Base-by-base conservation (phyloP, 2,113 vertebrate species). In the Mobula hypostoma region DNA sequence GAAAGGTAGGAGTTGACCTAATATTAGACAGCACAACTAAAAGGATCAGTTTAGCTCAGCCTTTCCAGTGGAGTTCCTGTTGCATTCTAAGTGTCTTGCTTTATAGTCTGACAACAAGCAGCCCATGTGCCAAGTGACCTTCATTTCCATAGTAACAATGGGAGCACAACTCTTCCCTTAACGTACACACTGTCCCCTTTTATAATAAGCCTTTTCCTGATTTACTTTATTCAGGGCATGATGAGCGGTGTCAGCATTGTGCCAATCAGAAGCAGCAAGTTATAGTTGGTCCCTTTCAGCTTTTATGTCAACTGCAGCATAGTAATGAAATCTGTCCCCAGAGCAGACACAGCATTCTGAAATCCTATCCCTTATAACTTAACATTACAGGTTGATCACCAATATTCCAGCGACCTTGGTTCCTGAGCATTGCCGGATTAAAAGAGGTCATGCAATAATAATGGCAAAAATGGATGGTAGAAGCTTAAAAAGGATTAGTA, bases 1-100 rank as follows among this genome's bases (percentile, higher is more conserved):
- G 91, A 93, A 93, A 93, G 91, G 91, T 93, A 93, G 70, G 85
- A 90, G 32, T 36, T 90, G n/a, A 8, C 58, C 4, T 66, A 66
- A 87, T 56, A 58, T 58, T 87, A 12, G 56, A 61, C 12, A 87
- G 61, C 29, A 90, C 85, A 32, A 68, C 1, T 0, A n/a, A 66
- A 90, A 90, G 29, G 27, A 63, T n/a, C n/a, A 7, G n/a, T 66
- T 83, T 83, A 56, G 56, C 80, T 27, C 48, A 82, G 40, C 80
- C 21, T 56, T 0, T 83, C 17, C 19, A 11, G 48, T 56, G 48
- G 80, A 83, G 7, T 58, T 83, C 19, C 56, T 27, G 2, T 56
- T 8, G 21, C 48, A 58, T 83, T 83, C 48, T 56, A 0, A 7
- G 7, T 24, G 9, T 40, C 32, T 36, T 82, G 80, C 17, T 9